Conservation (phyloP, 1,140 invertebrate species). For the Trachymyrmex septentrionalis region DNA sequence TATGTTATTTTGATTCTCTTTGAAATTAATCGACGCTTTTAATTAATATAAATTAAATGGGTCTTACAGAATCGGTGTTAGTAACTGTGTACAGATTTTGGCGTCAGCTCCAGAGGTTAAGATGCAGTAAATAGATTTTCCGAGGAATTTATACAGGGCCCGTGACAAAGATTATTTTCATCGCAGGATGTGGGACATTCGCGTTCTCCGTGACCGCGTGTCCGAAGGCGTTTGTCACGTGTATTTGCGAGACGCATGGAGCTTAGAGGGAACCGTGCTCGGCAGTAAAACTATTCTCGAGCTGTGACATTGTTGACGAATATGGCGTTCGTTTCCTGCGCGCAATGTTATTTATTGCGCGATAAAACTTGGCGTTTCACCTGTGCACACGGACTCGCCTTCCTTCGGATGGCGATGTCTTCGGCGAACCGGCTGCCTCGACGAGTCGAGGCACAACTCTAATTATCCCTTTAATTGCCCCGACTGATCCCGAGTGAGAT, state of each 20-base stretch:
- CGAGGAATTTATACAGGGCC: not conserved
- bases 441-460: constrained; percentile 45
- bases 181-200: not conserved
- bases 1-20: too few species aligned
- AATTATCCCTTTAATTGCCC: constrained; percentile 64
- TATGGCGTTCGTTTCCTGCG: constrained; percentile 79
- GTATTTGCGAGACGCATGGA: constrained; percentile 4
- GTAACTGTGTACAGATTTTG: too few species aligned
- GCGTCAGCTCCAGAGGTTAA: not conserved
- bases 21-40: too few species aligned
- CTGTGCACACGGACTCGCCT: not conserved
- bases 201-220: not conserved
- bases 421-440: constrained; percentile 38
- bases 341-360: constrained; percentile 76
- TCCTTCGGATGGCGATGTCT: not conserved
- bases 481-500: constrained; percentile 21
- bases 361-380: constrained; percentile 55
- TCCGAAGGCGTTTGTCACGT: not conserved
- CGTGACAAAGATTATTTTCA: not conserved
- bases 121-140: not conserved
- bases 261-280: not conserved
- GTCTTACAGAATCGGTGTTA: too few species aligned
- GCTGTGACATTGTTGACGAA: constrained; percentile 71
- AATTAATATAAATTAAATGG: too few species aligned
- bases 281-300: constrained; percentile 67